Evolutionary conservation across 2,888 invertebrate species (phyloP), one percentile per base, ranked within the genome.

Genomic region (Petrolisthes manimaculis): DNA sequence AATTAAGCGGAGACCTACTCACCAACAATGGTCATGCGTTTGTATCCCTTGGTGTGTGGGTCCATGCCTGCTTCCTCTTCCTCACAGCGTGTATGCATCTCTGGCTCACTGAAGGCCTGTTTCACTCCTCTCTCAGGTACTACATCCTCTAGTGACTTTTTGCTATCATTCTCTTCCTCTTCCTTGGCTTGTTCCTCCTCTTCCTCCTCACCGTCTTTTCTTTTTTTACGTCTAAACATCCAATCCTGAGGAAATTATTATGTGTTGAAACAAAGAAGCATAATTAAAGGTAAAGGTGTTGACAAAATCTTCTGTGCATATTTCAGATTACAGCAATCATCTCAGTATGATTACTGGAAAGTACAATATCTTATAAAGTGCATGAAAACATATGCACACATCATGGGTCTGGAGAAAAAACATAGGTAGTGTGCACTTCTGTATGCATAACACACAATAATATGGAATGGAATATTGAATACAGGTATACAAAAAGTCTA

Each of bases 51-150:
- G 14, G 69, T 79, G 51, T 89, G 89, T n/a, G 90, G 90, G 53
- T 90, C 89, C 5, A 54, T 67, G 5, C 79, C 78, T 4, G 55
- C 78, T 12, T 90, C 90, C 21, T 90, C 90, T 24, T 90, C 89
- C 56, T 88, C 84, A 78, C 89, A 89, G 12, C 85, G 53, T 5
- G 88, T 77, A 37, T 87, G 82, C 51, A 91, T 86, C 79, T 91
- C 90, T 21, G 90, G 90, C 51, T 91, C 90, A 78, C 90, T 91
- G 82, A 91, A 89, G n/a, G 90, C 90, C 71, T 91, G 89, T 56
- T 91, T 91, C 67, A 91, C 88, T 2, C 86, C 90, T 5, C 75
- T 18, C 14, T 83, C 83, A 4, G 83, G 85, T 53, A 83, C 77
- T 37, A 55, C 56, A 53, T 86, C 88, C 53, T 56, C 83, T 89